phyloP scores from a whole-genome alignment of 2,797 vertebrate species.

The Oophaga sylvatica region DNA sequence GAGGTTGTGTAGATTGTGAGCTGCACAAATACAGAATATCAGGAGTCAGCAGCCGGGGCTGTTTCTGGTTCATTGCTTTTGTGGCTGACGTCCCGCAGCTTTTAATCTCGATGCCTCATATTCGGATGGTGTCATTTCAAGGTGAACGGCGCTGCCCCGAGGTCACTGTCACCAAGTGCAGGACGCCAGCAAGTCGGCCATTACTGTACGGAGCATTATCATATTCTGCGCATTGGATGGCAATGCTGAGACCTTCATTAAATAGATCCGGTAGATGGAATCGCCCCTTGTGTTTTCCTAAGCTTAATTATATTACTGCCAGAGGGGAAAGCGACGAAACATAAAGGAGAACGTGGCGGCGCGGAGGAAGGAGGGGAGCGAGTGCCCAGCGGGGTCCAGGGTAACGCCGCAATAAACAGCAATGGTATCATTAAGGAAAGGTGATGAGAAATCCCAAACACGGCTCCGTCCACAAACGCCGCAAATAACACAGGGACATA shows the following conservation, averaged over 20 bases:
- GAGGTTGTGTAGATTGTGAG: background rate
- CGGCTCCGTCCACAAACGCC: background rate
- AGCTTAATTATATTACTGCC: slow-evolving; percentile 33
- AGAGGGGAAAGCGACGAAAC: slow-evolving; percentile 9
- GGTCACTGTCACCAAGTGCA: background rate
- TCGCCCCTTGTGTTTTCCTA: slow-evolving; percentile 39
- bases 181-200: background rate
- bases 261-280: slow-evolving; percentile 28
- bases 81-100: background rate
- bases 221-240: background rate
- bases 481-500: slow-evolving; percentile 36
- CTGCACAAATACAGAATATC: background rate
- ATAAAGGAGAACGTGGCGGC: slow-evolving; percentile 1
- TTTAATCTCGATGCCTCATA: background rate
- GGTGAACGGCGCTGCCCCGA: background rate
- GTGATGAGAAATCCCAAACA: slow-evolving; percentile 21
- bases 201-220: slow-evolving; percentile 2
- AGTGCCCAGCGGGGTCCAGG: background rate
- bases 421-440: slow-evolving; percentile 43
- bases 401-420: slow-evolving; percentile 8
- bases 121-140: background rate
- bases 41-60: background rate
- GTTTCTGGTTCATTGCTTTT: background rate
- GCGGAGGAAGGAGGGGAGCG: background rate
- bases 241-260: slow-evolving; percentile 24